Conservation (phyloP, 1,140 invertebrate species). For the Mesaphorura yosii region DNA sequence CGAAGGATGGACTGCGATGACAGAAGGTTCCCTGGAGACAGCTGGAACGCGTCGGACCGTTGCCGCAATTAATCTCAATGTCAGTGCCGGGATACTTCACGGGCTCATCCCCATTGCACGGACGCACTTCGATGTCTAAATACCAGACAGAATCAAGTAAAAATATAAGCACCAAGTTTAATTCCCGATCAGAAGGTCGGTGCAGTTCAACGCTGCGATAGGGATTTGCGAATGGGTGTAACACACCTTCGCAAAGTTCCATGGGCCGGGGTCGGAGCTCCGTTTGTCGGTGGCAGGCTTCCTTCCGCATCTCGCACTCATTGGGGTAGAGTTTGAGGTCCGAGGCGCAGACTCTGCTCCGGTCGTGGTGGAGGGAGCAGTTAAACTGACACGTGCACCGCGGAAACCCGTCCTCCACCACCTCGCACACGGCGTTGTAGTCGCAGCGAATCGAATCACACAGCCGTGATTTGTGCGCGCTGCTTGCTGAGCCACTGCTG, state of each 20-base stretch:
- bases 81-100: slow-evolving; percentile 56
- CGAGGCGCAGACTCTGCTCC: slow-evolving; percentile 62
- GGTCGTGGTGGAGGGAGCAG: slow-evolving; percentile 22
- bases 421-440: slow-evolving; percentile 68
- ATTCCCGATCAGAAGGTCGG: too few relatives aligned
- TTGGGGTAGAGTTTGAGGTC: slow-evolving; percentile 68
- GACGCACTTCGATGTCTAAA: slow-evolving; percentile 68
- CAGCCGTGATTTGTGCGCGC: slow-evolving; percentile 31
- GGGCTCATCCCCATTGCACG: slow-evolving; percentile 70
- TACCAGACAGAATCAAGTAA: too few relatives aligned
- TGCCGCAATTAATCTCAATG: slow-evolving; percentile 73
- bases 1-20: slow-evolving; percentile 65
- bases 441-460: slow-evolving; percentile 70
- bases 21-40: slow-evolving; percentile 73
- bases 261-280: slow-evolving; percentile 64
- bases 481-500: slow-evolving; percentile 7
- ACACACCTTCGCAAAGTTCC: slow-evolving; percentile 73
- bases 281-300: slow-evolving; percentile 68
- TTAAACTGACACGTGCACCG: slow-evolving; percentile 55
- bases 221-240: too few relatives aligned
- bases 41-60: slow-evolving; percentile 57
- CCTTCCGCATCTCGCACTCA: slow-evolving; percentile 72
- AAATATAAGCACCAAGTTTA: background rate
- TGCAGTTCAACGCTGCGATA: too few relatives aligned
- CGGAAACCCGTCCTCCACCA: slow-evolving; percentile 60